Conservation (phyloP, 2,888 invertebrate genomes). For the Philonicus albiceps region DNA sequence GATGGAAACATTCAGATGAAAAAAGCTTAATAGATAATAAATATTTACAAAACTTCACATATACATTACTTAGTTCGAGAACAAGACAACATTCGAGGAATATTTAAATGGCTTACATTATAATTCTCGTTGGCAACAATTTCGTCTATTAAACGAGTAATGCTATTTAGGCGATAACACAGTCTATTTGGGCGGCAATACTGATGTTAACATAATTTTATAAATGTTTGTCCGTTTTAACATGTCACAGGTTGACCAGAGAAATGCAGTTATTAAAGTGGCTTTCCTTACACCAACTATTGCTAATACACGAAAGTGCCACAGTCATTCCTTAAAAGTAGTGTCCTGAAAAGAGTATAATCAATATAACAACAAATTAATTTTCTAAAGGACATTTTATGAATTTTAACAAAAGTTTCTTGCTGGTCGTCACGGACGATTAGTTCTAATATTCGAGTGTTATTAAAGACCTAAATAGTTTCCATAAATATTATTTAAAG, state of each 20-base stretch:
- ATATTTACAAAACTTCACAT: constrained; percentile 34
- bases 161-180: neutral
- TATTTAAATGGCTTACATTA: neutral
- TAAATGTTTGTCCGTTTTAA: neutral
- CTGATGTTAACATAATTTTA: neutral
- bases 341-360: constrained; percentile 15
- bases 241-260: constrained; percentile 23
- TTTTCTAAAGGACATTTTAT: neutral
- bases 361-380: neutral
- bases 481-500: too few relatives aligned
- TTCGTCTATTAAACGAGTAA: neutral
- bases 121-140: neutral
- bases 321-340: constrained; percentile 28
- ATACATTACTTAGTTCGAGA: neutral
- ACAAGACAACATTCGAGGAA: neutral
- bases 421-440: neutral
- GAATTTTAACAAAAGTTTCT: neutral
- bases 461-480: neutral
- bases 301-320: constrained; percentile 9
- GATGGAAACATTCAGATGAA: constrained; percentile 10
- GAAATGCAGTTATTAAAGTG: neutral
- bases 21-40: constrained; percentile 23
- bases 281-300: constrained; percentile 27
- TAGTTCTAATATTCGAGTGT: neutral
- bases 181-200: neutral